Evolutionary conservation across 2,797 vertebrate species (phyloP).

Genomic region (Typhlichthys subterraneus): DNA sequence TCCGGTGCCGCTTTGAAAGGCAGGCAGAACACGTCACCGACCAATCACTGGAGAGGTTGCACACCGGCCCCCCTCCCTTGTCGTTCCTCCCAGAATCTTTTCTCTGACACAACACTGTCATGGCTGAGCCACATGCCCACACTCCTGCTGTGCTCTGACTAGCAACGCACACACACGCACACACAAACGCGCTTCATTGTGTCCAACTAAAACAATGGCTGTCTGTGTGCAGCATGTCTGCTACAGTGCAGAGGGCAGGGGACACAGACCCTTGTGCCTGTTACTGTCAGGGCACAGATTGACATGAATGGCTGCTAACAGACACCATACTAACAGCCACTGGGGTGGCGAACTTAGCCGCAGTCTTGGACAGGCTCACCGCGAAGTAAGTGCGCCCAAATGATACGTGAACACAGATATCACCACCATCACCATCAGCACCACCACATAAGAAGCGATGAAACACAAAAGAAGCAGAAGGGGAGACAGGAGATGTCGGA

Average conservation of each 20-base stretch:
- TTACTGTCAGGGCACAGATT: slow-evolving; percentile 21
- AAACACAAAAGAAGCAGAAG: slow-evolving; percentile 35
- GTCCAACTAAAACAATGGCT: slow-evolving; percentile 22
- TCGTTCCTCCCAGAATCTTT: slow-evolving; percentile 56
- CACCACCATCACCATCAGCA: background rate
- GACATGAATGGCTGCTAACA: background rate
- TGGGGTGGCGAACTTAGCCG: no score
- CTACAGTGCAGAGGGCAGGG: slow-evolving; percentile 38
- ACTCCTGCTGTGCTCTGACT: slow-evolving; percentile 53
- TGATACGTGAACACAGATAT: background rate
- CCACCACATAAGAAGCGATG: slow-evolving; percentile 35
- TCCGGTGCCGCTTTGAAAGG: slow-evolving; percentile 67
- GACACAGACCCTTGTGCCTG: slow-evolving; percentile 34
- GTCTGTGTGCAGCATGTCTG: slow-evolving; percentile 41
- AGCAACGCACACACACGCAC: background rate
- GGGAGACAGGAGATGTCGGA: slow-evolving; percentile 38
- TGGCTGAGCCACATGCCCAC: slow-evolving; percentile 71
- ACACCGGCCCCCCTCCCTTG: slow-evolving; percentile 63
- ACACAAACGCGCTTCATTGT: background rate
- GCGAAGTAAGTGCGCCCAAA: background rate
- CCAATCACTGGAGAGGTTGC: slow-evolving; percentile 73
- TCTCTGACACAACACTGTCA: slow-evolving; percentile 66
- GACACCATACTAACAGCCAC: no score
- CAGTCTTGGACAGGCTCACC: no score
- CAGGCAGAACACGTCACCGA: slow-evolving; percentile 43